These are phyloP conservation scores for Pachypsylla venusta DNA, from an alignment of 1,140 invertebrate genomes.

Conservation along the genomic window DNA sequence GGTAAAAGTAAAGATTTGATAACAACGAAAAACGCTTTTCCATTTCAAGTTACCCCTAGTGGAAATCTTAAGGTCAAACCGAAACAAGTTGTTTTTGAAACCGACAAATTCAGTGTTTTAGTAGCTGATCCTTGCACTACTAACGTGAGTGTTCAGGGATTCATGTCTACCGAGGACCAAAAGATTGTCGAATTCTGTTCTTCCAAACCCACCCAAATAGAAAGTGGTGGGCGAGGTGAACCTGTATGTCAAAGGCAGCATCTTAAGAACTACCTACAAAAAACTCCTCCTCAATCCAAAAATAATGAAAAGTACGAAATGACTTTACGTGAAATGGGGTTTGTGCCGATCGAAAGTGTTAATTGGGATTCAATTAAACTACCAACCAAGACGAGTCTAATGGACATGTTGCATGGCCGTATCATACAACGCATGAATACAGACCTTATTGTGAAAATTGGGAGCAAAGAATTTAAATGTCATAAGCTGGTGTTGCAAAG, in stretches of 20 bases:
- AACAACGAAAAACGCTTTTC: neutral
- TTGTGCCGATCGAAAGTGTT: constrained; percentile 33
- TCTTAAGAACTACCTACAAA: neutral
- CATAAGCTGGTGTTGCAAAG: constrained; percentile 42
- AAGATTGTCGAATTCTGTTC: neutral
- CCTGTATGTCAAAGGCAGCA: neutral
- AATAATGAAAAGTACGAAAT: neutral
- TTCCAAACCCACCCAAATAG: neutral
- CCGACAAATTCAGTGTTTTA: neutral
- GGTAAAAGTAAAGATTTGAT: neutral
- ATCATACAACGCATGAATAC: constrained; percentile 43
- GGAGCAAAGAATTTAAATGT: constrained; percentile 39
- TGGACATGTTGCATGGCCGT: constrained; percentile 35
- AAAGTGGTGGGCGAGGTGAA: no score
- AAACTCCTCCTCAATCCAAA: neutral
- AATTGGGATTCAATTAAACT: constrained; percentile 37
- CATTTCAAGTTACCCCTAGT: neutral
- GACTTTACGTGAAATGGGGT: constrained; percentile 29
- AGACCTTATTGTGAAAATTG: constrained; percentile 39
- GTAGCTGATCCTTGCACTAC: neutral
- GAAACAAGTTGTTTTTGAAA: constrained; percentile 3
- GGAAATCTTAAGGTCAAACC: constrained; percentile 5
- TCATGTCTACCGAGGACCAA: neutral
- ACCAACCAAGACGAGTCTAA: constrained; percentile 40
- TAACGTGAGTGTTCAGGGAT: neutral